Base-by-base conservation (phyloP, 2,888 invertebrate species). In the Lasius platythorax region DNA sequence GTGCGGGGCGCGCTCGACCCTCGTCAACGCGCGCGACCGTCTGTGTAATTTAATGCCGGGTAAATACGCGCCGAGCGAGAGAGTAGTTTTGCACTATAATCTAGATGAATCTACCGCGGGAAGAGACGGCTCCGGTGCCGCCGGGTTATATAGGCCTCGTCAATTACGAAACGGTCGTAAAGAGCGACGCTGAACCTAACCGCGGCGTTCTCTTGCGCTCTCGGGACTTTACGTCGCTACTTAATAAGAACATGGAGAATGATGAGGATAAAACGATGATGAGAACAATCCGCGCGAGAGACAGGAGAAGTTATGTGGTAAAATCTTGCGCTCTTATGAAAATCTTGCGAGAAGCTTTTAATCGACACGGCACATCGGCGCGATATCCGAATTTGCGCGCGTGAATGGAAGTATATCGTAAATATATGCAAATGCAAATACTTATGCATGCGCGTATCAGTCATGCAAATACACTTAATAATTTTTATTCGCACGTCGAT, bases 21-120 rank as follows among this genome's bases (percentile, higher is more conserved):
- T 89, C 90, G 84, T 88, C 83, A 86, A 83, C 90, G 90, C 90
- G 90, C 90, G 92, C 91, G 91, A 87, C 91, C 92, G 92, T 90
- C 92, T 91, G 92, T 92, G 94, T 94, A 94, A 94, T 94, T 94
- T 93, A 94, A 94, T 94, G 93, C 93, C 93, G 91, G 90, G 92
- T 91, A 94, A 94, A 94, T 94, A 93, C 93, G 90, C 89, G 90
- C 82, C 23, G 53, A n/a, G 50, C 30, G 78, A 40, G 89, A 88
- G 92, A 91, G 91, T 92, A 93, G 93, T 93, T 93, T 92, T 91
- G 91, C 91, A 90, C 90, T 87, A 88, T 89, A 90, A 90, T 90
- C 90, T 90, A 88, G 90, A 94, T 93, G 92, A 93, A 94, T 94
- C 93, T 91, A 91, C 92, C 90, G 90, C 58, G 61, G 30, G 46